These are phyloP conservation scores for Platycheirus albimanus DNA, from an alignment of 2,888 invertebrate genomes.

Conservation along the genomic window DNA sequence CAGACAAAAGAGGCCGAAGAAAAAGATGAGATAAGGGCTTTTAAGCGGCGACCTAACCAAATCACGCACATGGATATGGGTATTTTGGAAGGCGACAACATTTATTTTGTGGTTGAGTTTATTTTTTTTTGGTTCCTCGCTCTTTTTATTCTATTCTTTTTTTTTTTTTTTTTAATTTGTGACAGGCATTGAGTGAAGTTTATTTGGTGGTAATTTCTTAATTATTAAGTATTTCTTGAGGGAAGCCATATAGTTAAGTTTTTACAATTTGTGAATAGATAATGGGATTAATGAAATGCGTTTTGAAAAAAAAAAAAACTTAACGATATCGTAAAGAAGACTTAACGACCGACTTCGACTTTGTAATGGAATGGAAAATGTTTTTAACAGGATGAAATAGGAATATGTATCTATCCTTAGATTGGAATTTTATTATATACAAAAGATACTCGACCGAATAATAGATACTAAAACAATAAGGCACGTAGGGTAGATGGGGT, in stretches of 20 bases:
- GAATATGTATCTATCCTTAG: no score
- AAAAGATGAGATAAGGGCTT: slow-evolving; percentile 70
- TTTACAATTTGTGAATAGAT: slow-evolving; percentile 9
- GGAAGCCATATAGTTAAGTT: slow-evolving; percentile 39
- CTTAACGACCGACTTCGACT: no score
- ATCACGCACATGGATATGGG: slow-evolving; percentile 73
- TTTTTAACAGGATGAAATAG: no score
- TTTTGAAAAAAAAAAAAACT: no score
- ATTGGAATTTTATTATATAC: no score
- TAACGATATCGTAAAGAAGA: no score
- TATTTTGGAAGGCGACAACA: slow-evolving; percentile 68
- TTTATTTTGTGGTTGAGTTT: slow-evolving; percentile 50
- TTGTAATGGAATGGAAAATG: no score
- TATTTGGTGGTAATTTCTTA: slow-evolving; percentile 73
- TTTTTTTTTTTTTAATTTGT: slow-evolving; percentile 66
- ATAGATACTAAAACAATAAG: no score
- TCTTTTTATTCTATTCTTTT: slow-evolving; percentile 13
- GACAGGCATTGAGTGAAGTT: slow-evolving; percentile 69
- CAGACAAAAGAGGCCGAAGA: slow-evolving; percentile 60
- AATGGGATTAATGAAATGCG: no score
- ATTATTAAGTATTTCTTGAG: slow-evolving; percentile 50
- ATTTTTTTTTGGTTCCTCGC: not conserved
- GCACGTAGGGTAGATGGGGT: no score
- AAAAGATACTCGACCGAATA: no score
- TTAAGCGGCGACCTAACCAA: slow-evolving; percentile 70